These are phyloP conservation scores for Lagopus muta DNA, from an alignment of 2,113 vertebrate species.

Conservation along the genomic window DNA sequence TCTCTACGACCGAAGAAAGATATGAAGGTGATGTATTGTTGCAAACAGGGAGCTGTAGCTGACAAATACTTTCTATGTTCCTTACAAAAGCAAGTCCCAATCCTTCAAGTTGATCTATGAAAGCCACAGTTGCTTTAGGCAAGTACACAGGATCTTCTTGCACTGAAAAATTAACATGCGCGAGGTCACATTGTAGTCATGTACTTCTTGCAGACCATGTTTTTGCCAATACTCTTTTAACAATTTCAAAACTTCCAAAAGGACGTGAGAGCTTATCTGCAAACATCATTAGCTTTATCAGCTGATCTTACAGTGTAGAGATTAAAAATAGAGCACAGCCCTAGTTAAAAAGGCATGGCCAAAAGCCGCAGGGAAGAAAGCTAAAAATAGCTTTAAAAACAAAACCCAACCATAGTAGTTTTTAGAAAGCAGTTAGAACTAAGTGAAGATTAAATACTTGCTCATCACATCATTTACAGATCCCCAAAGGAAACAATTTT, in stretches of 20 bases:
- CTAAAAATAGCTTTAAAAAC: neutral
- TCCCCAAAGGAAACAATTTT: conserved; percentile 15
- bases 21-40: conserved; percentile 7
- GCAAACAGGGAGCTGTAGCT: neutral
- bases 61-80: neutral
- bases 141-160: neutral
- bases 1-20: neutral
- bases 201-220: accelerated
- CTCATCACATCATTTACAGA: conserved; percentile 4
- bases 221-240: neutral
- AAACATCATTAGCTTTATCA: neutral
- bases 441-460: neutral
- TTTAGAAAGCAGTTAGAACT: neutral
- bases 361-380: neutral
- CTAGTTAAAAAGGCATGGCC: neutral
- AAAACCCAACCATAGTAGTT: neutral
- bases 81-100: neutral
- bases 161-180: neutral
- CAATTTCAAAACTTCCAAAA: neutral
- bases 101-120: conserved; percentile 48
- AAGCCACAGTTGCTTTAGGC: neutral
- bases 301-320: neutral
- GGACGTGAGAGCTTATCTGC: neutral
- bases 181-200: neutral
- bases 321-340: neutral